A percentile compares a stretch with the other conserved stretches of the same genome.
Conservation (phyloP, 2,888 invertebrate species). For the Luffia ferchaultella region DNA sequence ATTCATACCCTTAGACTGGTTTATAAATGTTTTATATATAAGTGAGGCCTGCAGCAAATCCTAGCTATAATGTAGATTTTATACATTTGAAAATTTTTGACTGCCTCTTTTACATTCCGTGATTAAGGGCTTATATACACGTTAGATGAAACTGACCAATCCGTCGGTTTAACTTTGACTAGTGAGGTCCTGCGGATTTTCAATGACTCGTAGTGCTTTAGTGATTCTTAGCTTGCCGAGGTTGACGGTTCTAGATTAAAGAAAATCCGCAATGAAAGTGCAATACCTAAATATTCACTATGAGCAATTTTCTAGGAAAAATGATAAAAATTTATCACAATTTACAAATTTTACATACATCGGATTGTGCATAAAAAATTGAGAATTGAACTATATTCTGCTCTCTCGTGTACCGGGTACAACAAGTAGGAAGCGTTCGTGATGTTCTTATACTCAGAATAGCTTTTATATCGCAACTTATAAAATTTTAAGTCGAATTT, state of each 20-base stretch:
- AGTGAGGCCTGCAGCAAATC: constrained; percentile 47
- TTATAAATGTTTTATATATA: constrained; percentile 23
- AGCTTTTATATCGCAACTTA: no score
- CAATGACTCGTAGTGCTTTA: not conserved
- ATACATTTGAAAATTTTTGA: not conserved
- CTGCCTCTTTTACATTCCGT: not conserved
- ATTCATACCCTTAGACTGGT: constrained; percentile 5
- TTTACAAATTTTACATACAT: no score
- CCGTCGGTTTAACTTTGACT: not conserved
- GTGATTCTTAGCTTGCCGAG: no score
- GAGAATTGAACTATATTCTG: no score
- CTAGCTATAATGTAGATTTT: constrained; percentile 15
- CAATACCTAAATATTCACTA: not conserved
- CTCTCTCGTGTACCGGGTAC: no score
- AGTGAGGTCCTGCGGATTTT: not conserved
- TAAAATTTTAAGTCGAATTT: no score
- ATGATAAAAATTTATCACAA: no score
- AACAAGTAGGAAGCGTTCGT: no score
- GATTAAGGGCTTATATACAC: not conserved
- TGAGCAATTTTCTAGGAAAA: no score
- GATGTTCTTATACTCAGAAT: no score
- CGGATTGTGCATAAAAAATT: no score
- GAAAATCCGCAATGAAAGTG: not conserved
- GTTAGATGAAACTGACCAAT: not conserved
- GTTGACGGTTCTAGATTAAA: not conserved